Evolutionary conservation across 2,113 vertebrate species (phyloP), one percentile per base, ranked within the genome.

Genomic region (Seriola dumerili): DNA sequence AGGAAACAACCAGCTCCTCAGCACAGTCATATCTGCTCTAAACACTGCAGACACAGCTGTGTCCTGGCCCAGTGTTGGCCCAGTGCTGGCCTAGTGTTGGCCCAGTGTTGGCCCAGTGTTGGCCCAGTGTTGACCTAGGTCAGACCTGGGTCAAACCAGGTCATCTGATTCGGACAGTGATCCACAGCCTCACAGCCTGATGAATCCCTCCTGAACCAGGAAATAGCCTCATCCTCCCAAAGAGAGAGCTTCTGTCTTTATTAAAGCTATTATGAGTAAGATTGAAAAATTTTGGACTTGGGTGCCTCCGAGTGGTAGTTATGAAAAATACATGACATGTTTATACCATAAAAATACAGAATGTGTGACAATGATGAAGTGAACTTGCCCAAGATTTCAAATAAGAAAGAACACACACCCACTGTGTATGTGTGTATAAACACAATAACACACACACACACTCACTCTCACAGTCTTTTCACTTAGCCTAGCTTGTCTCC

Each of bases 401-500:
- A n/a, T 9, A 54, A 6, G 21, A 8, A 54, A 54, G n/a, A 23
- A 55, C 54, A 55, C 54, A 55, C n/a, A 23, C 13, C 34, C 19
- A 34, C 13, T 34, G 13, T 29, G 6, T 34, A 8, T 2, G 38
- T 12, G 32, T 36, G 8, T 46, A 54, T 5, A 21, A 13, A 36
- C 48, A 55, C 32, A 38, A 4, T n/a, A 11, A 52, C 44, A 54
- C 54, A 42, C 34, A 62, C 69, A 67, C 66, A 61, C 29, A 76
- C 10, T 44, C 34, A 76, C 25, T 73, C 68, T 81, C 77, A 46
- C 50, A 42, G 25, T 42, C 58, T 32, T 69, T 70, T 75, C 57
- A 72, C 36, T 74, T 66, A 57, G 38, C 40, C 36, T 5, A 46
- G 74, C 81, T 61, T 48, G 72, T 84, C 38, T 55, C 23, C 55